A percentile compares a stretch with the other conserved stretches of the same genome.
phyloP scores from a whole-genome alignment of 2,888 invertebrate species.

The Pinctada fucata region DNA sequence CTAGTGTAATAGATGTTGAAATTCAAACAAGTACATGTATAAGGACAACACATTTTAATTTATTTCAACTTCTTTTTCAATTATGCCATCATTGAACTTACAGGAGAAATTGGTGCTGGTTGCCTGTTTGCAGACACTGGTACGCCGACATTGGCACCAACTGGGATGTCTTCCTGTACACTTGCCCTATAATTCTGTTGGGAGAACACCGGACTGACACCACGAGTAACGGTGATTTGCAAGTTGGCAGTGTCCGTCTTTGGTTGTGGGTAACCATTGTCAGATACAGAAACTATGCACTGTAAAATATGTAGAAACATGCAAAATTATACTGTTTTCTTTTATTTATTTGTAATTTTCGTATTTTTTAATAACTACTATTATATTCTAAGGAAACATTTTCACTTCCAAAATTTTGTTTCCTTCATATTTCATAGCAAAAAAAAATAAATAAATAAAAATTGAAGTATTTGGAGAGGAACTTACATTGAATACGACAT shows the following conservation, averaged over 20 bases:
- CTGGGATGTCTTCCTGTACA: constrained; percentile 58
- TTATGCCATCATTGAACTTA: constrained; percentile 10
- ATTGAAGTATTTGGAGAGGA: neutral
- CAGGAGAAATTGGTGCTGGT: constrained; percentile 24
- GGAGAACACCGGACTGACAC: constrained; percentile 49
- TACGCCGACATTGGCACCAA: constrained; percentile 35
- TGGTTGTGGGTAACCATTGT: constrained; percentile 60
- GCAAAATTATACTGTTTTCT: too few relatives aligned
- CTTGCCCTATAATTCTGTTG: constrained; percentile 37
- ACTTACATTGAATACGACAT: constrained; percentile 33
- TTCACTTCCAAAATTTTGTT: too few relatives aligned
- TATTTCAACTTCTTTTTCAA: too few relatives aligned
- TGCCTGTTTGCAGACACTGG: constrained; percentile 45
- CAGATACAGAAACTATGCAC: constrained; percentile 61
- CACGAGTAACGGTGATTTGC: constrained; percentile 55
- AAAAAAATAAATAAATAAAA: too few relatives aligned
- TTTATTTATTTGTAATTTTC: too few relatives aligned
- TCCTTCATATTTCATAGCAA: too few relatives aligned
- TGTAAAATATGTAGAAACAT: constrained; percentile 25
- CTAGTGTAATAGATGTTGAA: too few relatives aligned
- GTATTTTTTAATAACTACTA: too few relatives aligned
- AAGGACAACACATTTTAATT: too few relatives aligned
- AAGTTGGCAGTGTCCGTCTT: constrained; percentile 58
- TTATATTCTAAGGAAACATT: too few relatives aligned
- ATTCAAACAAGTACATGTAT: too few relatives aligned